phyloP scores from a whole-genome alignment of 2,888 invertebrate species.

The Agrotis ipsilon region DNA sequence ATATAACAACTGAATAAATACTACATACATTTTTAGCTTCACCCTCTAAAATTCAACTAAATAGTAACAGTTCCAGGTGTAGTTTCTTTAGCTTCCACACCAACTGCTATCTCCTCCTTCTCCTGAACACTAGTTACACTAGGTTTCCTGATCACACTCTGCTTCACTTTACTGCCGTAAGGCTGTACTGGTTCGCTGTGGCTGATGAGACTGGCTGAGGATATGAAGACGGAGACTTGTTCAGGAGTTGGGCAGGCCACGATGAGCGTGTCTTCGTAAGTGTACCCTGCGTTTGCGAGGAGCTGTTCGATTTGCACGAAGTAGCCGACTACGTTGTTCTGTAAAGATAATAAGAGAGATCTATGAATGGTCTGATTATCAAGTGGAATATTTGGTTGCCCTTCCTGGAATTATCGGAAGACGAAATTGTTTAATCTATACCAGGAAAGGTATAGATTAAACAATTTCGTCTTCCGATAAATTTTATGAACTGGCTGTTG shows the following conservation, averaged over 20 bases:
- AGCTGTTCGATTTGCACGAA: slow-evolving; percentile 96
- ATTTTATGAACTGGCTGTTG: too few relatives aligned
- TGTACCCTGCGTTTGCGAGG: slow-evolving; percentile 94
- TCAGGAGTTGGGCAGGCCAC: slow-evolving; percentile 98
- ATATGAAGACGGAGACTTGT: slow-evolving; percentile 97
- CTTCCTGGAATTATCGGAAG: too few relatives aligned
- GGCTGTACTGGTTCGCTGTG: slow-evolving; percentile 86
- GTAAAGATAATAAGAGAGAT: slow-evolving; percentile 65
- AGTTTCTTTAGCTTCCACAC: slow-evolving; percentile 29
- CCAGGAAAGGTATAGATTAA: too few relatives aligned
- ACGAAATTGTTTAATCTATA: too few relatives aligned
- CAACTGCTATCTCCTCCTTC: slow-evolving; percentile 61
- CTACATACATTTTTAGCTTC: neutral
- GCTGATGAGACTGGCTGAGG: slow-evolving; percentile 94
- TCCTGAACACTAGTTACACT: slow-evolving; percentile 81
- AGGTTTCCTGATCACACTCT: slow-evolving; percentile 78
- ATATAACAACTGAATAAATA: slow-evolving; percentile 17
- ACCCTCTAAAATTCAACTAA: slow-evolving; percentile 18
- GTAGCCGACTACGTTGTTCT: slow-evolving; percentile 97
- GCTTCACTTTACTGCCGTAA: slow-evolving; percentile 84
- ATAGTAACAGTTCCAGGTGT: slow-evolving; percentile 36
- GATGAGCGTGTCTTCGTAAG: slow-evolving; percentile 95
- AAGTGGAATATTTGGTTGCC: too few relatives aligned
- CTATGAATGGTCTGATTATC: neutral
- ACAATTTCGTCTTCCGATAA: too few relatives aligned